phyloP scores from a whole-genome alignment of 2,797 vertebrate species.

The Erethizon dorsatum region DNA sequence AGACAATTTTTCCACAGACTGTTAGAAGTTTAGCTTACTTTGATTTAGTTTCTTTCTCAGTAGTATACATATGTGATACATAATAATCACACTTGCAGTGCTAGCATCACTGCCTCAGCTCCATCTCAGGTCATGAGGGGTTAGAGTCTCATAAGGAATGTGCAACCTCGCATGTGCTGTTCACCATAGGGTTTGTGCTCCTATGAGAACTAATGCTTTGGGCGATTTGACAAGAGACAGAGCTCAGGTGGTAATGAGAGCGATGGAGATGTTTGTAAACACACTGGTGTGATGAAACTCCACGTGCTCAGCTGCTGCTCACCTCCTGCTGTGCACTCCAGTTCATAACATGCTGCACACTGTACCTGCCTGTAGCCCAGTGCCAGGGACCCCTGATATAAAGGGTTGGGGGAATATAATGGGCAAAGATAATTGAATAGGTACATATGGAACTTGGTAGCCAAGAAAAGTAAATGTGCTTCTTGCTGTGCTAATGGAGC shows the following conservation, averaged over 20 bases:
- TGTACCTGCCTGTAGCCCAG: neutral
- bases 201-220: neutral
- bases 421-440: neutral
- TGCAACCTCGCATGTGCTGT: neutral
- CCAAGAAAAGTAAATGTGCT: neutral
- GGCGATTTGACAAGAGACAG: neutral
- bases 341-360: neutral
- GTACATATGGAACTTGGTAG: neutral
- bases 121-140: neutral
- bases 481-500: neutral
- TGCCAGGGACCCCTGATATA: neutral
- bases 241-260: neutral
- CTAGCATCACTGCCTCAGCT: neutral
- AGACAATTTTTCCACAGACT: neutral
- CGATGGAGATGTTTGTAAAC: neutral
- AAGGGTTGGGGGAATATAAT: neutral
- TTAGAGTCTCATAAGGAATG: neutral
- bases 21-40: neutral
- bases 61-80: neutral
- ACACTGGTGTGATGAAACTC: neutral
- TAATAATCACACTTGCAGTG: neutral
- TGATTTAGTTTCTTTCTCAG: neutral
- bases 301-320: neutral
- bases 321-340: neutral
- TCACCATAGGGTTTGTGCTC: neutral